A percentile compares a stretch with the other conserved stretches of the same genome.
Conservation (phyloP, 2,113 vertebrate genomes). For the Alosa alosa region DNA sequence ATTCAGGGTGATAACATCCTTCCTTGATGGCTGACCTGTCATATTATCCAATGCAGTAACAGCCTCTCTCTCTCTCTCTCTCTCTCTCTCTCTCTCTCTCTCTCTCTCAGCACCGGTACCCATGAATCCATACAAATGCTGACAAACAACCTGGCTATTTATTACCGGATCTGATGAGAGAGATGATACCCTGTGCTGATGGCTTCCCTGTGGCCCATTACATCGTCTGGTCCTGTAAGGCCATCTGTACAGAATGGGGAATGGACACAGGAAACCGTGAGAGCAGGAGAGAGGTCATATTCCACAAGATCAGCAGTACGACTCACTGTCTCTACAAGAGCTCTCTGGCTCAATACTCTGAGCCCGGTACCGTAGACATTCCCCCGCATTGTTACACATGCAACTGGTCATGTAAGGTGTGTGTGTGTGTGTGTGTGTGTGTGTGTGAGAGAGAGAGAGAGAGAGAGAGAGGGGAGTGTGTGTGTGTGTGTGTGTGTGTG, state of each 20-base stretch:
- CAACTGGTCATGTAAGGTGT: neutral
- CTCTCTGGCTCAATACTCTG: neutral
- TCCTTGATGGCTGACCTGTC: neutral
- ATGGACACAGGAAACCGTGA: conserved; percentile 28
- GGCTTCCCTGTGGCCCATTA: neutral
- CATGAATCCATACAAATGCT: neutral
- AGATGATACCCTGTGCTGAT: neutral
- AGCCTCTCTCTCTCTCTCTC: neutral
- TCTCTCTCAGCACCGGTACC: neutral
- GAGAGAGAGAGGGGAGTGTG: too few relatives aligned
- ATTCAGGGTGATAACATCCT: neutral
- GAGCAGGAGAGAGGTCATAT: conserved; percentile 36
- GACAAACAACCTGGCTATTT: neutral
- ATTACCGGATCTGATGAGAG: neutral
- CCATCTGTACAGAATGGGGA: conserved; percentile 6
- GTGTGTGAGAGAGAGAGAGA: too few relatives aligned
- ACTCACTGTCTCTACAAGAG: neutral
- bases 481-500: neutral
- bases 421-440: neutral
- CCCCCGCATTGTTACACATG: neutral
- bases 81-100: neutral
- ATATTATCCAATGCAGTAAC: neutral
- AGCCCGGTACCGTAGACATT: neutral
- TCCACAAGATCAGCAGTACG: conserved; percentile 41
- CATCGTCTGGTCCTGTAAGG: conserved; percentile 38